Evolutionary conservation across 2,797 vertebrate genomes (phyloP).

Genomic region (Atherinosoma microstoma): DNA sequence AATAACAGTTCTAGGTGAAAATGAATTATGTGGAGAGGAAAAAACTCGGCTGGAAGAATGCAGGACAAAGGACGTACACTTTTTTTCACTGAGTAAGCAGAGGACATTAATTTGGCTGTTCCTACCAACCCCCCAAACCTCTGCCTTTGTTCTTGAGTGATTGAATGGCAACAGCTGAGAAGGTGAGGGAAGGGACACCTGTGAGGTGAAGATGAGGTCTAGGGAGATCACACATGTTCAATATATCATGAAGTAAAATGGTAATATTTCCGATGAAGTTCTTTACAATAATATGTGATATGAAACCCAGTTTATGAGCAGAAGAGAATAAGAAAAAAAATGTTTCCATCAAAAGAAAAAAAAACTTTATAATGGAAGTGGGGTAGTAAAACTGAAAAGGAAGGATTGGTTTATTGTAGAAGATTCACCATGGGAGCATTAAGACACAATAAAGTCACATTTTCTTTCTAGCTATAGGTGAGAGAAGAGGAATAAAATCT

Average conservation of each 20-base stretch:
- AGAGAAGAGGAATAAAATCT: constrained; percentile 14
- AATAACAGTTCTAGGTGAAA: constrained; percentile 31
- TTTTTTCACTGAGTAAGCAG: constrained; percentile 49
- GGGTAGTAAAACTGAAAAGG: constrained; percentile 14
- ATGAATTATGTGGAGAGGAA: constrained; percentile 11
- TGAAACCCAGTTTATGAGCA: constrained; percentile 24
- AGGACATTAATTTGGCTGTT: constrained; percentile 54
- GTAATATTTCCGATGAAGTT: constrained; percentile 17
- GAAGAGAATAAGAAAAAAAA: constrained; percentile 28
- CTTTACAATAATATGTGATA: constrained; percentile 23
- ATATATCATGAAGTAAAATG: constrained; percentile 30
- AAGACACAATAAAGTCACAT: constrained; percentile 9
- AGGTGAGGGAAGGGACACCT: constrained; percentile 75
- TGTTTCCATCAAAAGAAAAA: constrained; percentile 35
- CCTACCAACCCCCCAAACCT: constrained; percentile 60
- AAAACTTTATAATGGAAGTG: background rate
- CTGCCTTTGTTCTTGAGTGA: constrained; percentile 64
- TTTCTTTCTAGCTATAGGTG: constrained; percentile 9
- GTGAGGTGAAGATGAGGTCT: constrained; percentile 51
- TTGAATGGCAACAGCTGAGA: constrained; percentile 76
- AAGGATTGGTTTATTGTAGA: constrained; percentile 15
- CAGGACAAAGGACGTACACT: constrained; percentile 28
- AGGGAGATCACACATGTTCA: constrained; percentile 30
- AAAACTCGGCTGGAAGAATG: constrained; percentile 36
- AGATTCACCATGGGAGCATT: constrained; percentile 15